Evolutionary conservation across 2,113 vertebrate genomes (phyloP).

Genomic region (Prunella fulvescens): DNA sequence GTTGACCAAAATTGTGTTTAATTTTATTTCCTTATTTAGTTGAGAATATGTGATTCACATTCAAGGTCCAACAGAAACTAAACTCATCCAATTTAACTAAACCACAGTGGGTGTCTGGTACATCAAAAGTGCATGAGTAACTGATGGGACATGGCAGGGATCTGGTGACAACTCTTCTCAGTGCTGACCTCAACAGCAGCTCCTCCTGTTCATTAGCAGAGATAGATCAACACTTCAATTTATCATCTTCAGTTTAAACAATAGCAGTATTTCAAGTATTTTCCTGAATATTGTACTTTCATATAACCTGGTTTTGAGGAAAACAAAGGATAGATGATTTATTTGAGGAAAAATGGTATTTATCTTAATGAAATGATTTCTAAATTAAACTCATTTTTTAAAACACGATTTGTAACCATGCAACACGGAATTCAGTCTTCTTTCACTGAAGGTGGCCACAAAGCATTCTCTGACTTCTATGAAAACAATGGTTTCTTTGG

Average conservation of each 20-base stretch:
- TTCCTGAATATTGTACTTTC: background rate
- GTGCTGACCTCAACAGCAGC: background rate
- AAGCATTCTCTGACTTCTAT: background rate
- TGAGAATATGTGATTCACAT: background rate
- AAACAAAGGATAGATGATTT: background rate
- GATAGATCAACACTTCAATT: background rate
- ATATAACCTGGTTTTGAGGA: background rate
- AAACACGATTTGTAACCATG: background rate
- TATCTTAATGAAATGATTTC: background rate
- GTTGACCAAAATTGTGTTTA: background rate
- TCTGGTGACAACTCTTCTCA: background rate
- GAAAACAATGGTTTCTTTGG: background rate
- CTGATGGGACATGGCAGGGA: background rate
- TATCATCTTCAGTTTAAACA: background rate
- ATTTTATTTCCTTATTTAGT: background rate
- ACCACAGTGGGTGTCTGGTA: background rate
- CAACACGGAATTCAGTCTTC: background rate
- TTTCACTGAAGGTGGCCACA: background rate
- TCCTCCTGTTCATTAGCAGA: background rate
- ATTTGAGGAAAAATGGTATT: background rate
- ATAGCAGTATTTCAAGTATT: background rate
- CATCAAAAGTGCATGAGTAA: background rate
- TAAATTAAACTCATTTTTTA: background rate
- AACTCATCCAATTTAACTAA: background rate
- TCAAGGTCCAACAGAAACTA: background rate